Conservation (phyloP, 2,888 invertebrate genomes). For the Proisotoma minuta region DNA sequence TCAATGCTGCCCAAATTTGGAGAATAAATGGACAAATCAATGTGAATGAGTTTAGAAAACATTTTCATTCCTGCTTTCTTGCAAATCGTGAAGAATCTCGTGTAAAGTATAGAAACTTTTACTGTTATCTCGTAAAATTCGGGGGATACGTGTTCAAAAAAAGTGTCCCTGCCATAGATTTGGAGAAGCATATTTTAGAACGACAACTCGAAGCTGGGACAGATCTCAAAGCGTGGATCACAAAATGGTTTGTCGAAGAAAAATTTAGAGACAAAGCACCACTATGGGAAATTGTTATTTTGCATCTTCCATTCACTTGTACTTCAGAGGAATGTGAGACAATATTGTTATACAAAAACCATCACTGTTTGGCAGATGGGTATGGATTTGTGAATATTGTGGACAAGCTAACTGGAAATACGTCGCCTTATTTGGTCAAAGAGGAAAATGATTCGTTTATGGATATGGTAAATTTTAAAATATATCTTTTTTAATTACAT, state of each 20-base stretch:
- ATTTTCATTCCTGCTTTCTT: slow-evolving; percentile 25
- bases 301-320: slow-evolving; percentile 19
- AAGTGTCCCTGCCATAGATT: slow-evolving; percentile 19
- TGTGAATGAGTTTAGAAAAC: slow-evolving; percentile 19
- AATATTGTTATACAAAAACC: slow-evolving; percentile 27
- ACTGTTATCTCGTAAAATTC: slow-evolving; percentile 30
- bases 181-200: slow-evolving; percentile 28
- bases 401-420: slow-evolving; percentile 32
- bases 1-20: slow-evolving; percentile 38
- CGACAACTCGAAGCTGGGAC: slow-evolving; percentile 5
- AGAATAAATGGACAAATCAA: slow-evolving; percentile 25
- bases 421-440: slow-evolving; percentile 29
- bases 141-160: slow-evolving; percentile 36
- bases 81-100: slow-evolving; percentile 24
- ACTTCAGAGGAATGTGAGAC: slow-evolving; percentile 23
- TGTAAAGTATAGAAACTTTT: slow-evolving; percentile 27
- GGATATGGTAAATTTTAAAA: slow-evolving; percentile 21
- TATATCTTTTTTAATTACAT: background rate
- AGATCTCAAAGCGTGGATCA: slow-evolving; percentile 22
- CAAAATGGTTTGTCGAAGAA: slow-evolving; percentile 19
- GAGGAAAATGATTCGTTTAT: slow-evolving; percentile 16
- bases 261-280: slow-evolving; percentile 14
- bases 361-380: slow-evolving; percentile 30
- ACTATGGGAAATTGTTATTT: slow-evolving; percentile 28
- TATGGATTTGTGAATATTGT: slow-evolving; percentile 36